Conservation (phyloP, 2,797 vertebrate species). For the Acrossocheilus fasciatus region DNA sequence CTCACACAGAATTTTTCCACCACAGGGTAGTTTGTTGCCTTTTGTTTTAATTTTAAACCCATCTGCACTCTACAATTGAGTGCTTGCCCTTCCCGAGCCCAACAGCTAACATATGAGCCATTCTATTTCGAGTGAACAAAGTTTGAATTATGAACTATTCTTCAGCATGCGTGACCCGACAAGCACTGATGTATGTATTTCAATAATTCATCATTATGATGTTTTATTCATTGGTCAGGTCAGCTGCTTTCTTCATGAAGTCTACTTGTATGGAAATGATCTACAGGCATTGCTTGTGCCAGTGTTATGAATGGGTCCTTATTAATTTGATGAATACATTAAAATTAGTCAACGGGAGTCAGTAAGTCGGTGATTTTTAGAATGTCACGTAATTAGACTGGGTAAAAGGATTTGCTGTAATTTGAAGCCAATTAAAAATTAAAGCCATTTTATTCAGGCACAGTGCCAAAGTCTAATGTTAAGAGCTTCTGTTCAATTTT, state of each 20-base stretch:
- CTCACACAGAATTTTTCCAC: neutral
- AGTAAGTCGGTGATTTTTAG: constrained; percentile 22
- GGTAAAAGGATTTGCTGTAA: constrained; percentile 34
- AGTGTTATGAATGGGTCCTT: constrained; percentile 8
- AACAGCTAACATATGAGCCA: neutral
- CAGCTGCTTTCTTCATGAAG: neutral
- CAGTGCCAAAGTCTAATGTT: constrained; percentile 30
- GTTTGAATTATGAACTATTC: neutral
- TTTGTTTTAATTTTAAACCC: neutral
- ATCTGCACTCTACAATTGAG: neutral
- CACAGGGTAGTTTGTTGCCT: neutral
- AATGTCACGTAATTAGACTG: constrained; percentile 38
- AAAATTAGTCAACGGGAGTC: constrained; percentile 39
- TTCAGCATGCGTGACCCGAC: neutral
- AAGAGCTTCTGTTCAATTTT: neutral
- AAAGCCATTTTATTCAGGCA: constrained; percentile 43
- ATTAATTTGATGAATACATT: constrained; percentile 20
- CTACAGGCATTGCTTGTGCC: constrained; percentile 18
- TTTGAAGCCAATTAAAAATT: constrained; percentile 50
- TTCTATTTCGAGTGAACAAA: neutral
- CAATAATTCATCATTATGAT: neutral
- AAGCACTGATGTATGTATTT: neutral
- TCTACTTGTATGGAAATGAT: neutral
- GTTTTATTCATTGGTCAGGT: constrained; percentile 11
- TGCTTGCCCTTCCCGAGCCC: neutral